Percentiles rank a stretch among this genome's conserved stretches.
Conservation (phyloP, 1,140 invertebrate genomes). For the Neodiprion fabricii region DNA sequence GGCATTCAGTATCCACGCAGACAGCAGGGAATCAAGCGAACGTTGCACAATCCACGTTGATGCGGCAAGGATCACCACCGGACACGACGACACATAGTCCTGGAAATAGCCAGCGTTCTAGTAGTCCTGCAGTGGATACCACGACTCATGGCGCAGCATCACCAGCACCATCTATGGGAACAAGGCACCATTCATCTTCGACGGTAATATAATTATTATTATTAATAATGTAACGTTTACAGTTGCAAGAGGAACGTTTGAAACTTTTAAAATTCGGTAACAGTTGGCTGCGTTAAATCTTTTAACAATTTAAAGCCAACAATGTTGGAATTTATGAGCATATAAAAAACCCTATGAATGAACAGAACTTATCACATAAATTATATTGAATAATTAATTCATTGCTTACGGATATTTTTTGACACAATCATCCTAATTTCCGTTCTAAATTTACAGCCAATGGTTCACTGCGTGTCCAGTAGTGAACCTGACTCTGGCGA, state of each 20-base stretch:
- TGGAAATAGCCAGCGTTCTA: constrained; percentile 60
- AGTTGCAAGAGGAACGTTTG: not conserved
- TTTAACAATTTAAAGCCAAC: not conserved
- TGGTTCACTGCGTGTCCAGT: constrained; percentile 86
- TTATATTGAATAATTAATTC: no score
- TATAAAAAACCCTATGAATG: constrained; percentile 41
- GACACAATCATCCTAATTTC: no score
- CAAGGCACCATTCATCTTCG: constrained; percentile 60
- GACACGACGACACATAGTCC: constrained; percentile 85
- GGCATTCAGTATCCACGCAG: constrained; percentile 78
- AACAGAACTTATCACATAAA: no score
- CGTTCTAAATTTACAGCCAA: constrained; percentile 64
- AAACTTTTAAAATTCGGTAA: not conserved
- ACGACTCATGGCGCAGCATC: constrained; percentile 62
- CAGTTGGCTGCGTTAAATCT: constrained; percentile 17
- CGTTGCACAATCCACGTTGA: constrained; percentile 64
- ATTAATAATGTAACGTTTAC: not conserved
- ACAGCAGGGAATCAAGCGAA: constrained; percentile 70
- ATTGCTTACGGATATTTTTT: no score
- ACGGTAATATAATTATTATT: constrained; percentile 55
- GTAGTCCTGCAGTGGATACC: constrained; percentile 61
- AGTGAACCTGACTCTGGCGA: constrained; percentile 79
- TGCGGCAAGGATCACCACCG: constrained; percentile 69
- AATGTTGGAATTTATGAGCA: constrained; percentile 48
- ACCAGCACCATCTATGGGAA: constrained; percentile 61